phyloP scores from a whole-genome alignment of 2,113 vertebrate species.

The Colinus virginianus region DNA sequence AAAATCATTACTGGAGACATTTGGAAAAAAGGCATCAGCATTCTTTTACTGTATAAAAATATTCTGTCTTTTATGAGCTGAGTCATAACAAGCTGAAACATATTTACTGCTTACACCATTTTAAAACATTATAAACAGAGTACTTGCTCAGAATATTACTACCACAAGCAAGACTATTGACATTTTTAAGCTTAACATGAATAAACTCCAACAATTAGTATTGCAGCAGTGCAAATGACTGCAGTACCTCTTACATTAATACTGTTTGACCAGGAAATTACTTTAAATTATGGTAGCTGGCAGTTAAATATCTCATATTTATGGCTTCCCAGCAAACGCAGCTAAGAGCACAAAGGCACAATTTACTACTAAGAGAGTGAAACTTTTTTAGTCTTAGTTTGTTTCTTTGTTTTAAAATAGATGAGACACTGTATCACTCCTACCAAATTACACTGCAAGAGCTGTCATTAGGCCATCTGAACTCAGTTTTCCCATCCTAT shows the following conservation, averaged over 20 bases:
- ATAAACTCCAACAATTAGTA: slow-evolving; percentile 29
- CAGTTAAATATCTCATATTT: background rate
- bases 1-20: slow-evolving; percentile 53
- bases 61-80: slow-evolving; percentile 41
- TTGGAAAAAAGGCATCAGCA: slow-evolving; percentile 30
- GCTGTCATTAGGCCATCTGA: slow-evolving; percentile 18
- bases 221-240: slow-evolving; percentile 42
- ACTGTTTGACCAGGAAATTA: slow-evolving; percentile 44
- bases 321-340: slow-evolving; percentile 22
- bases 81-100: slow-evolving; percentile 62
- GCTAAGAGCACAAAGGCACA: background rate
- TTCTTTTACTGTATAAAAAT: slow-evolving; percentile 59
- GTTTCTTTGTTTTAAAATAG: slow-evolving; percentile 46
- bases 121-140: slow-evolving; percentile 47
- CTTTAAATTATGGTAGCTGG: slow-evolving; percentile 41
- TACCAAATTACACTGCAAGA: slow-evolving; percentile 30
- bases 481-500: background rate
- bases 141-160: slow-evolving; percentile 35
- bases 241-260: slow-evolving; percentile 40
- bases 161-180: slow-evolving; percentile 42
- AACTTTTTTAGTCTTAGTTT: background rate
- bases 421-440: background rate
- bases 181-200: slow-evolving; percentile 49
- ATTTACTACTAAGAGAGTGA: background rate
- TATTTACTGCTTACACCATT: slow-evolving; percentile 53